Conservation (phyloP, 2,888 invertebrate species). For the Salticus scenicus region DNA sequence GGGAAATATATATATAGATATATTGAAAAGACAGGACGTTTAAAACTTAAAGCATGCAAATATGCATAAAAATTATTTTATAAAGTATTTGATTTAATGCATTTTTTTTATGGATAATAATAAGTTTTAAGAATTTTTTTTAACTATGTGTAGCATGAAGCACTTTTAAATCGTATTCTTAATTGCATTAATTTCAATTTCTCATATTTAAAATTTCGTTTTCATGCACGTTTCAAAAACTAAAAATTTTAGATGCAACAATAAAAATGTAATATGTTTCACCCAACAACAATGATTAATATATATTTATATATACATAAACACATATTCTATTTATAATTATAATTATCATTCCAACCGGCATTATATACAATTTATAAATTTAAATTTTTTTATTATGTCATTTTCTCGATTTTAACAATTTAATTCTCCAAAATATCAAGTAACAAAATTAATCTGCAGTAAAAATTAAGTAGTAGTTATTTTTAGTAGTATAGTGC, state of each 20-base stretch:
- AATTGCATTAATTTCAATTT: not conserved
- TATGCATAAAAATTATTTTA: not conserved
- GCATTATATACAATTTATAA: too few relatives aligned
- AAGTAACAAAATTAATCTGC: too few relatives aligned
- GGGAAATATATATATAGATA: not conserved
- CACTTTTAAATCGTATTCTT: not conserved
- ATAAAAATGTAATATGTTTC: too few relatives aligned
- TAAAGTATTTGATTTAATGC: not conserved
- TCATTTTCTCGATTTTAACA: too few relatives aligned
- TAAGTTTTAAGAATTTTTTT: not conserved
- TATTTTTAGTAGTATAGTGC: too few relatives aligned
- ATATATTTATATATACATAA: too few relatives aligned
- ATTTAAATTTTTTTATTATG: too few relatives aligned
- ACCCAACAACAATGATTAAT: too few relatives aligned
- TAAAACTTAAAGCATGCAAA: not conserved
- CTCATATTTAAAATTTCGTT: not conserved
- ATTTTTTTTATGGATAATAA: not conserved
- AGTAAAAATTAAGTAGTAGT: too few relatives aligned
- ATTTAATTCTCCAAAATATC: too few relatives aligned
- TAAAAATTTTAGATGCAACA: not conserved
- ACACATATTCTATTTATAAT: too few relatives aligned
- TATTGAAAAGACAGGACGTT: not conserved
- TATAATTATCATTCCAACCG: too few relatives aligned
- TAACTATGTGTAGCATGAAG: not conserved
- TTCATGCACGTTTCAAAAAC: not conserved